These are phyloP conservation scores for Aethes cnicana DNA, from an alignment of 2,888 invertebrate genomes.

Conservation along the genomic window DNA sequence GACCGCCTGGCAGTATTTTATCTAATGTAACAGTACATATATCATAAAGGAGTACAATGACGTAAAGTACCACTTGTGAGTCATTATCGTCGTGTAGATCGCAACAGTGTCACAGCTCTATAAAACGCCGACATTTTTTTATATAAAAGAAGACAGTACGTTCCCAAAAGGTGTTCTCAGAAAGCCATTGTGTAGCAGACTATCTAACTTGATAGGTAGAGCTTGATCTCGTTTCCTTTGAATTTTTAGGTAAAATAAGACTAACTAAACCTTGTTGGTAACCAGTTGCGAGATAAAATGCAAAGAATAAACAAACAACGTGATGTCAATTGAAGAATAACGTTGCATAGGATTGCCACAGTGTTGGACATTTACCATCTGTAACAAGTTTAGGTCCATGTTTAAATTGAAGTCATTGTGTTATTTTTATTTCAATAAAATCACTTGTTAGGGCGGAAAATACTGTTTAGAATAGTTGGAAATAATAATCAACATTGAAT, in stretches of 20 bases:
- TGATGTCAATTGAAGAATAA: constrained; percentile 2
- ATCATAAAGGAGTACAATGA: constrained; percentile 22
- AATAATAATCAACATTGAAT: too few relatives aligned
- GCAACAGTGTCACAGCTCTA: constrained; percentile 14
- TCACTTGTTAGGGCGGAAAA: too few relatives aligned
- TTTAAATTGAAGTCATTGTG: too few relatives aligned
- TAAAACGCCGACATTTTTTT: constrained; percentile 18
- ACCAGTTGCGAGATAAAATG: constrained; percentile 5
- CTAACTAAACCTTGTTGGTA: constrained; percentile 1
- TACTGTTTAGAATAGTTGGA: too few relatives aligned
- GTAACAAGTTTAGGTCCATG: too few relatives aligned
- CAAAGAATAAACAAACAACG: constrained; percentile 3
- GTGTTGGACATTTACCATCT: too few relatives aligned
- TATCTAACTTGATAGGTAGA: background rate
- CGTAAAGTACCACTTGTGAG: constrained; percentile 21
- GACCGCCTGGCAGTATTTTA: constrained; percentile 14
- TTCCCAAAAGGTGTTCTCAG: constrained; percentile 19
- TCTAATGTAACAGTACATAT: constrained; percentile 24
- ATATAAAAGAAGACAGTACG: constrained; percentile 8
- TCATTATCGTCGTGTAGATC: constrained; percentile 23
- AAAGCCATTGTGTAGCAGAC: constrained; percentile 11
- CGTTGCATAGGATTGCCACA: background rate
- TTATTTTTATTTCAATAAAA: too few relatives aligned
- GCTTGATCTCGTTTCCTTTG: constrained; percentile 14
- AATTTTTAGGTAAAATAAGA: constrained; percentile 1